phyloP scores from a whole-genome alignment of 2,888 invertebrate species.

The Hirtodrosophila histrioides region DNA sequence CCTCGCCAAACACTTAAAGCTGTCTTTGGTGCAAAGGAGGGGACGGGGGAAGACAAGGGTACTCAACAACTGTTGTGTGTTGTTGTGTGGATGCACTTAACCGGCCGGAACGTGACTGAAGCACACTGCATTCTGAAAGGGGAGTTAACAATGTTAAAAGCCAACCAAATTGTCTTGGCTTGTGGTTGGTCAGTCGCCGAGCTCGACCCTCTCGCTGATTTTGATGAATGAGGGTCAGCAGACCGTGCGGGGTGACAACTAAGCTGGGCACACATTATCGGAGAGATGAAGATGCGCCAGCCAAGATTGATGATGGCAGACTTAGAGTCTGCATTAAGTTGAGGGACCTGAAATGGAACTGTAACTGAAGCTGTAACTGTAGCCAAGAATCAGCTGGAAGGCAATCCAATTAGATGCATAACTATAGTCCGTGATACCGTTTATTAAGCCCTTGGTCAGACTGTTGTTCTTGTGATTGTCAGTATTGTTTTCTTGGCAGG shows the following conservation, averaged over 20 bases:
- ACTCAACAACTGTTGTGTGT: slow-evolving; percentile 19
- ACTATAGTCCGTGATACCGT: slow-evolving; percentile 20
- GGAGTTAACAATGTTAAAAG: slow-evolving; percentile 36
- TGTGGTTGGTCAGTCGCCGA: slow-evolving; percentile 35
- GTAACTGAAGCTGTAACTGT: not conserved
- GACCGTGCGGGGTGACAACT: slow-evolving; percentile 14
- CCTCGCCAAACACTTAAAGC: slow-evolving; percentile 52
- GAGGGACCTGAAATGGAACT: not conserved
- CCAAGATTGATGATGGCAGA: slow-evolving; percentile 50
- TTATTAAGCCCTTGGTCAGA: slow-evolving; percentile 20
- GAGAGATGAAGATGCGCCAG: slow-evolving; percentile 22
- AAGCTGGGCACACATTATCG: slow-evolving; percentile 27
- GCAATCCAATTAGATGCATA: slow-evolving; percentile 55
- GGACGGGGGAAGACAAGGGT: slow-evolving; percentile 38
- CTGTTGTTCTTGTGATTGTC: slow-evolving; percentile 2
- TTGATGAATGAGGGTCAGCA: slow-evolving; percentile 71
- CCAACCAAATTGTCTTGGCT: slow-evolving; percentile 53
- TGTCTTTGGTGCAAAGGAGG: slow-evolving; percentile 41
- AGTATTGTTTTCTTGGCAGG: slow-evolving; percentile 83
- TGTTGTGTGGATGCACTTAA: slow-evolving; percentile 62
- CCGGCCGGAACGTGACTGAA: slow-evolving; percentile 65
- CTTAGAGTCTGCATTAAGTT: slow-evolving; percentile 6
- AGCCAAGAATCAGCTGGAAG: not conserved
- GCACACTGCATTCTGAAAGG: slow-evolving; percentile 33
- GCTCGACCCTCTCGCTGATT: slow-evolving; percentile 38